phyloP scores from a whole-genome alignment of 2,113 vertebrate species.

The Cyanoramphus novaezelandiae region DNA sequence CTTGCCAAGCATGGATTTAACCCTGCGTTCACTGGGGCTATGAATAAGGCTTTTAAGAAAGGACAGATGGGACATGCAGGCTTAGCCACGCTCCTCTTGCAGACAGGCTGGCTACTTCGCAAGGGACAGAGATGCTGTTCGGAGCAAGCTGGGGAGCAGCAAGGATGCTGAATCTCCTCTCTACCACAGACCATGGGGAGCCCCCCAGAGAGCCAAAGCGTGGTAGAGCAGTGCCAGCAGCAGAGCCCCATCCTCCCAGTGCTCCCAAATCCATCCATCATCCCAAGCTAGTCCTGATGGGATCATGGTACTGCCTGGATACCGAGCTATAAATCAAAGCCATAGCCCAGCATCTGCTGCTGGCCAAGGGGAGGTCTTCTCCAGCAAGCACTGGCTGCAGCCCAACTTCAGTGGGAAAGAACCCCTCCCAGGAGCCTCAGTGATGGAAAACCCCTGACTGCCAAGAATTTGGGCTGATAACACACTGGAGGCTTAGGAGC shows the following conservation, averaged over 20 bases:
- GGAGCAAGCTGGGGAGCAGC: background rate
- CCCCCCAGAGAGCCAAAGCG: fast-evolving
- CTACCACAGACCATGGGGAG: background rate
- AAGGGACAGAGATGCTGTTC: fast-evolving
- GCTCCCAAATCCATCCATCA: background rate
- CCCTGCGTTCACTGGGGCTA: background rate
- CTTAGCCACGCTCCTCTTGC: background rate
- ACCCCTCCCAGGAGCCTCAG: background rate
- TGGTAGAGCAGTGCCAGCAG: fast-evolving
- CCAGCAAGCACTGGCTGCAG: background rate
- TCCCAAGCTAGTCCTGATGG: background rate
- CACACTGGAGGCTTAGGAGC: background rate
- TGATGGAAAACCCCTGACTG: background rate
- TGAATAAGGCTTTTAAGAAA: background rate
- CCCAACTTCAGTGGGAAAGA: background rate
- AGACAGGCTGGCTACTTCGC: background rate
- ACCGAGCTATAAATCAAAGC: background rate
- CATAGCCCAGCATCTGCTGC: background rate
- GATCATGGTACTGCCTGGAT: fast-evolving
- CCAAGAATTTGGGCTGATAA: constrained; percentile 19
- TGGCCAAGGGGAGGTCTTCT: background rate
- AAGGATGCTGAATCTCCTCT: background rate
- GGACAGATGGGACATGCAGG: background rate
- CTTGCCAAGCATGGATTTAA: background rate
- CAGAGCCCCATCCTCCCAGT: fast-evolving